phyloP scores from a whole-genome alignment of 2,797 vertebrate species.

The Sebastiscus tertius region DNA sequence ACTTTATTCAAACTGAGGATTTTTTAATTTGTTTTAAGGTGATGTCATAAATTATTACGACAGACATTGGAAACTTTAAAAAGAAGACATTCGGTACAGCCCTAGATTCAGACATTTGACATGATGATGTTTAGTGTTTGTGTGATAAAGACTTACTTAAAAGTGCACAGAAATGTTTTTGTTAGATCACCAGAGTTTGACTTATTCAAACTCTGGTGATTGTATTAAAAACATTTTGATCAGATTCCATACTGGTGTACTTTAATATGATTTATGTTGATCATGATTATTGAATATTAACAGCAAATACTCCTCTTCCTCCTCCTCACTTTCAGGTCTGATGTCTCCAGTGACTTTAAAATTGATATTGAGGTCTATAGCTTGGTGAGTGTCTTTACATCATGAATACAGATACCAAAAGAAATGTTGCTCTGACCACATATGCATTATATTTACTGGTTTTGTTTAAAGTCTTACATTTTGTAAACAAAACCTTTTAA shows the following conservation, averaged over 20 bases:
- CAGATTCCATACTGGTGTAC: not conserved
- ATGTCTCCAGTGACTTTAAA: constrained; percentile 92
- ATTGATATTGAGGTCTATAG: constrained; percentile 92
- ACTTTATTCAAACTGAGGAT: no score
- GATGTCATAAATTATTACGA: not conserved
- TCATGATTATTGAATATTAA: not conserved
- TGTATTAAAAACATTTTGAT: not conserved
- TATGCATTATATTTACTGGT: not conserved
- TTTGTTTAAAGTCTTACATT: not conserved
- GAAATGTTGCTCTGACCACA: not conserved
- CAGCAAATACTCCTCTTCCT: not conserved
- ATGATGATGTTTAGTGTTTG: not conserved
- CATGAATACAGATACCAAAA: not conserved
- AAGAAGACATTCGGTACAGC: not conserved
- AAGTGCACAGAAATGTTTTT: not conserved
- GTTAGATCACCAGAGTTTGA: not conserved
- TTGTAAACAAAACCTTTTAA: not conserved
- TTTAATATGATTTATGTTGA: not conserved
- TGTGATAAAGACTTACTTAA: not conserved
- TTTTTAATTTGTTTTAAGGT: no score
- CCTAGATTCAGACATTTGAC: not conserved
- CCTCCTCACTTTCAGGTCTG: constrained; percentile 77
- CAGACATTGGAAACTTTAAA: no score
- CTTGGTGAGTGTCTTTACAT: constrained; percentile 83
- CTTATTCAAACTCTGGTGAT: not conserved